Evolutionary conservation across 2,113 vertebrate species (phyloP).

Genomic region (Arizona elegans): DNA sequence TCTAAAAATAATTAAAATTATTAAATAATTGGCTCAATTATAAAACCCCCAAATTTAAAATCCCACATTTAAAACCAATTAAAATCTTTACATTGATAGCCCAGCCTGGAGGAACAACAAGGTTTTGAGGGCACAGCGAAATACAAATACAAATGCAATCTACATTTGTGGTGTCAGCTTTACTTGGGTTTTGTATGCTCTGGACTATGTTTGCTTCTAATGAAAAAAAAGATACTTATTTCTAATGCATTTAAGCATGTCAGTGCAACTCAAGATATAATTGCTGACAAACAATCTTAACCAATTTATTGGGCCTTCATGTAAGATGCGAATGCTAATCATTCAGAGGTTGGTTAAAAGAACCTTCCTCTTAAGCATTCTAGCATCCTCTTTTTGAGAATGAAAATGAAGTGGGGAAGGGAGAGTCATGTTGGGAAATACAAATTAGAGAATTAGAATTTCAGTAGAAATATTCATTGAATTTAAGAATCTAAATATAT

Average conservation of each 20-base stretch:
- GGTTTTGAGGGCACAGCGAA: too few species aligned
- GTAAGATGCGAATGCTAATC: constrained; percentile 45
- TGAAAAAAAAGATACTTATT: constrained; percentile 50
- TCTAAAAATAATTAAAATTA: too few species aligned
- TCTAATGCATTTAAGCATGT: constrained; percentile 58
- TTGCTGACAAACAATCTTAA: constrained; percentile 60
- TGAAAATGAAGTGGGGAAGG: background rate
- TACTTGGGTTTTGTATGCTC: constrained; percentile 9
- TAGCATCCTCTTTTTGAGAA: constrained; percentile 21
- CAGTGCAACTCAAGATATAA: constrained; percentile 47
- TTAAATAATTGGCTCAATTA: too few species aligned
- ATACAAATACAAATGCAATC: background rate
- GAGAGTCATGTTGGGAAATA: background rate
- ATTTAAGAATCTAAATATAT: background rate
- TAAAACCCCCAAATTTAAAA: too few species aligned
- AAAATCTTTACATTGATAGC: too few species aligned
- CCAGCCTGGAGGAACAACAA: too few species aligned
- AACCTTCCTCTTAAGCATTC: constrained; percentile 31
- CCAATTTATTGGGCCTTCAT: constrained; percentile 22
- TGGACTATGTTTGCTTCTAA: constrained; percentile 45
- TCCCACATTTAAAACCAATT: too few species aligned
- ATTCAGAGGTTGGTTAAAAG: constrained; percentile 35
- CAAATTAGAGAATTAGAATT: background rate
- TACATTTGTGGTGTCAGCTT: background rate
- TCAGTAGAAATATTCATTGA: background rate